Evolutionary conservation across 2,113 vertebrate species (phyloP).

Genomic region (Apodemus speciosus): DNA sequence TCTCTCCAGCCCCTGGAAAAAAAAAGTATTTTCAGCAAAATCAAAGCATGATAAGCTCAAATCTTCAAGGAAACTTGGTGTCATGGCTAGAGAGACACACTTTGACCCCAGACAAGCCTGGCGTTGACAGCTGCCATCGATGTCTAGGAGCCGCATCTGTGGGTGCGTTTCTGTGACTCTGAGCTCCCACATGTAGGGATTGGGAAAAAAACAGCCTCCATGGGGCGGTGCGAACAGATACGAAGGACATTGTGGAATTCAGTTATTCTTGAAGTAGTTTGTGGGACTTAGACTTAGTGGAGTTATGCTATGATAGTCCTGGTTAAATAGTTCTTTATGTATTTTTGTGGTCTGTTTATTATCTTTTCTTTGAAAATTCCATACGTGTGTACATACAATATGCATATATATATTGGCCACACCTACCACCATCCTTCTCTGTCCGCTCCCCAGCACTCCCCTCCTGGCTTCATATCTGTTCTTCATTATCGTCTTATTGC

Average conservation of each 20-base stretch:
- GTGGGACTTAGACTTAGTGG: background rate
- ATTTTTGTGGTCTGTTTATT: background rate
- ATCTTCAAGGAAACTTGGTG: background rate
- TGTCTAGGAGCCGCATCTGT: rapidly evolving
- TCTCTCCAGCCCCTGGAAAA: background rate
- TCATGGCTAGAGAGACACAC: background rate
- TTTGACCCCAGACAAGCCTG: background rate
- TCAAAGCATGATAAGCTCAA: background rate
- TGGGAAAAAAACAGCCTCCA: background rate
- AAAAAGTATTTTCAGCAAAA: background rate
- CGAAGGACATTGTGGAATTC: background rate
- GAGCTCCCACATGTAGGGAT: background rate
- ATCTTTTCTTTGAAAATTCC: background rate
- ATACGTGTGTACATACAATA: background rate
- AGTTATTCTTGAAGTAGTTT: background rate
- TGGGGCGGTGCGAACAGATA: background rate
- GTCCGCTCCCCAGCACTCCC: background rate
- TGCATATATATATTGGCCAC: background rate
- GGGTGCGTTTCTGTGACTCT: background rate
- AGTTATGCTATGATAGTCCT: background rate
- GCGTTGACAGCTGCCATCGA: background rate
- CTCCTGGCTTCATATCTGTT: background rate
- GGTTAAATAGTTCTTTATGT: background rate
- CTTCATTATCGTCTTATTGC: background rate
- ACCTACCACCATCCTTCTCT: background rate